Percentiles rank a stretch among this genome's conserved stretches.
phyloP scores from a whole-genome alignment of 2,888 invertebrate genomes.

The Xanthorhoe designata region DNA sequence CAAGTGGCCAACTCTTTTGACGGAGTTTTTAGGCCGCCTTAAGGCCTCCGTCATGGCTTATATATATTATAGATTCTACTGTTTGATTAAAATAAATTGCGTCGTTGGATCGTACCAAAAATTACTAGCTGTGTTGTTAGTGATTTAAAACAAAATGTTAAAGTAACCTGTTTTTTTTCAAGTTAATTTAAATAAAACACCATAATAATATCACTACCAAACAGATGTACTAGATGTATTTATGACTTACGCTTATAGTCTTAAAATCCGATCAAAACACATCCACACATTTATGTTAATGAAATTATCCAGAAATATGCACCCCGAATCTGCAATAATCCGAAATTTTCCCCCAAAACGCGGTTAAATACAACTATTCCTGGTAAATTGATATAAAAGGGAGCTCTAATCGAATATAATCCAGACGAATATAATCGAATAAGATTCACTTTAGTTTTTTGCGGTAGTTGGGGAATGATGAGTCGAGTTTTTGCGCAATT shows the following conservation, averaged over 20 bases:
- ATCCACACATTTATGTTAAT: conserved; percentile 65
- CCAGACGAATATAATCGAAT: conserved; percentile 67
- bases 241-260: conserved; percentile 42
- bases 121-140: no score
- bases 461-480: conserved; percentile 49
- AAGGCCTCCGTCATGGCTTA: no score
- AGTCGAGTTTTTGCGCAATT: conserved; percentile 31
- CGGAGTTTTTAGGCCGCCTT: no score
- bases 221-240: conserved; percentile 33
- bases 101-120: no score
- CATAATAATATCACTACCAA: neutral
- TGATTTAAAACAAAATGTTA: no score
- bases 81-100: no score
- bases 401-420: conserved; percentile 73
- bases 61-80: conserved; percentile 23
- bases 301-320: conserved; percentile 71
- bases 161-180: no score
- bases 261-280: conserved; percentile 53
- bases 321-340: conserved; percentile 63
- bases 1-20: no score
- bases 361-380: conserved; percentile 74
- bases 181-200: neutral
- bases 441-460: conserved; percentile 68
- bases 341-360: conserved; percentile 67
- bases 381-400: conserved; percentile 74